Evolutionary conservation across 2,888 invertebrate genomes (phyloP).

Genomic region (Silvanus unidentatus): DNA sequence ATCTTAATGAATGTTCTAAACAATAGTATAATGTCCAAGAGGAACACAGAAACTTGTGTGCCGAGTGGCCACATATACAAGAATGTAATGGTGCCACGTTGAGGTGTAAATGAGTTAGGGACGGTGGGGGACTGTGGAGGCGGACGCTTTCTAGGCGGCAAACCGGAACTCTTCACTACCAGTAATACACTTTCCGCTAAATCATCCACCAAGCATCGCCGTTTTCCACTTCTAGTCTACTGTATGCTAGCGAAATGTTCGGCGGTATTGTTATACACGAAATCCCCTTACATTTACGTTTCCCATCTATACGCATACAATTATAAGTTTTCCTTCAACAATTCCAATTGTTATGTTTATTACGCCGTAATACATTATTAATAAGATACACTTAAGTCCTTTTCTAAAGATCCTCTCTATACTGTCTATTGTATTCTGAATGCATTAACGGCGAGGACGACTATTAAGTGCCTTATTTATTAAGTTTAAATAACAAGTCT

Average conservation of each 20-base stretch:
- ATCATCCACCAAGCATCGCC: constrained; percentile 27
- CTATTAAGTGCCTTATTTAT: no score
- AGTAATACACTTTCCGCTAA: constrained; percentile 20
- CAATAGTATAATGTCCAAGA: constrained; percentile 30
- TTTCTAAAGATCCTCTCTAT: no score
- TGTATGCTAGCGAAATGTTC: constrained; percentile 21
- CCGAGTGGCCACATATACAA: constrained; percentile 19
- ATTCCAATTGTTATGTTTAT: constrained; percentile 19
- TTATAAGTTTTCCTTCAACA: no score
- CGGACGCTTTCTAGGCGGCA: constrained; percentile 18
- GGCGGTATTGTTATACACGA: constrained; percentile 27
- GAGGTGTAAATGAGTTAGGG: constrained; percentile 30
- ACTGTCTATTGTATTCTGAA: no score
- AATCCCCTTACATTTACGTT: constrained; percentile 18
- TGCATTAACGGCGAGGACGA: no score
- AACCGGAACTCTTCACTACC: constrained; percentile 32
- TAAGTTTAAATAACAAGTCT: no score
- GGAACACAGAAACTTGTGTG: constrained; percentile 15
- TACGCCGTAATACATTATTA: constrained; percentile 11
- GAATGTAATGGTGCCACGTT: constrained; percentile 26
- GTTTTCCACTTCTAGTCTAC: no score
- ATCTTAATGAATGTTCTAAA: constrained; percentile 42
- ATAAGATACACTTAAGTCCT: not conserved
- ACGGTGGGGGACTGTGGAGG: constrained; percentile 9
- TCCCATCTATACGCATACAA: constrained; percentile 15